Conservation (phyloP, 2,888 invertebrate species). For the Brachycybe producta region DNA sequence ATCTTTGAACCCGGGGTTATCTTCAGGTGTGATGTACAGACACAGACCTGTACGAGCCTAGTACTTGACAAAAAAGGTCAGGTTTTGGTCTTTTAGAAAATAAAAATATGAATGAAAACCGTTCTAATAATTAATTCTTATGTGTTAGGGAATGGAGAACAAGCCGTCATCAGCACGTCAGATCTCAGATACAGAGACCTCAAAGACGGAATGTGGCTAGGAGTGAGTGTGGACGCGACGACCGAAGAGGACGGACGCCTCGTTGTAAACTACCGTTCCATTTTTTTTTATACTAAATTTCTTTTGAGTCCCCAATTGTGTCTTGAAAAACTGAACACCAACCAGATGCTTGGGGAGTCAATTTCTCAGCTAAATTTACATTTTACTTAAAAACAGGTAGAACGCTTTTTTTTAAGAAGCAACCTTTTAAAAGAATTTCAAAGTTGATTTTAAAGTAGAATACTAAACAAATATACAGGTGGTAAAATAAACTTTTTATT, state of each 20-base stretch:
- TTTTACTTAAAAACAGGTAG: neutral
- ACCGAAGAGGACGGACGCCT: constrained; percentile 1
- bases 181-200: neutral
- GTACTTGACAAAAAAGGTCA: neutral
- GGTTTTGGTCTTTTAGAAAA: neutral
- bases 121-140: neutral
- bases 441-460: neutral
- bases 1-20: constrained; percentile 42
- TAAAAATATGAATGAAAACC: too few species aligned
- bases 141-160: neutral
- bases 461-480: too few species aligned
- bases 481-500: neutral
- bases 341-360: too few species aligned
- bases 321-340: too few species aligned
- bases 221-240: constrained; percentile 13
- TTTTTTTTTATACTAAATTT: neutral
- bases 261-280: constrained; percentile 10
- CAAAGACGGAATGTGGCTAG: constrained; percentile 8
- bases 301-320: neutral
- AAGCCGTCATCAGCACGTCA: neutral
- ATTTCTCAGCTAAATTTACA: too few species aligned
- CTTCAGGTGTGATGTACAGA: constrained; percentile 37
- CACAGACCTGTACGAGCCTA: neutral
- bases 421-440: neutral
- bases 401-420: neutral